Percentiles rank a stretch among this genome's conserved stretches.
Conservation (phyloP, 2,888 invertebrate genomes). For the Biston betularia region DNA sequence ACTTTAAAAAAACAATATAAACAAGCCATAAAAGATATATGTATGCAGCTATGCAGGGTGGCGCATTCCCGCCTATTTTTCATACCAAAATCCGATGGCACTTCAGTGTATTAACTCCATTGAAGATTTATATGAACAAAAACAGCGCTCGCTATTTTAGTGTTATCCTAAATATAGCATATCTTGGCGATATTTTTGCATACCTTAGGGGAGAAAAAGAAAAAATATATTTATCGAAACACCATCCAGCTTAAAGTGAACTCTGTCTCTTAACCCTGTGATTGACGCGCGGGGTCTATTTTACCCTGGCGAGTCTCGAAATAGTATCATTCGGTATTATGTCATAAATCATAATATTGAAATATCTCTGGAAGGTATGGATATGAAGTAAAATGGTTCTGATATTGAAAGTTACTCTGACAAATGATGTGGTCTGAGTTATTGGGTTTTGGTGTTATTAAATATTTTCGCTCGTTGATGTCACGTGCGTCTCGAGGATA, state of each 20-base stretch:
- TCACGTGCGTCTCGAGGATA: background rate
- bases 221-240: conserved; percentile 71
- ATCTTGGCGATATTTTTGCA: conserved; percentile 80
- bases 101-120: conserved; percentile 78
- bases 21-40: conserved; percentile 17
- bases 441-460: conserved; percentile 53
- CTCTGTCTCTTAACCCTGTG: conserved; percentile 15
- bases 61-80: conserved; percentile 31
- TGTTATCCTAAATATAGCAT: conserved; percentile 70
- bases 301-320: conserved; percentile 10
- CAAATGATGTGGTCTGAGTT: conserved; percentile 72
- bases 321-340: conserved; percentile 63
- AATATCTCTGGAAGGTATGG: conserved; percentile 70
- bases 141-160: conserved; percentile 67
- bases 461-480: conserved; percentile 49
- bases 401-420: conserved; percentile 79
- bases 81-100: conserved; percentile 62
- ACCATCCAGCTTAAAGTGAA: conserved; percentile 53
- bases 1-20: conserved; percentile 10
- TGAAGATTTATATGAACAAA: conserved; percentile 80
- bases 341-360: conserved; percentile 83
- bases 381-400: conserved; percentile 65
- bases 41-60: conserved; percentile 3
- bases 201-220: conserved; percentile 74
- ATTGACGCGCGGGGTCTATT: background rate